These are phyloP conservation scores for Cynopterus sphinx DNA, from an alignment of 2,797 vertebrate species.

Conservation along the genomic window DNA sequence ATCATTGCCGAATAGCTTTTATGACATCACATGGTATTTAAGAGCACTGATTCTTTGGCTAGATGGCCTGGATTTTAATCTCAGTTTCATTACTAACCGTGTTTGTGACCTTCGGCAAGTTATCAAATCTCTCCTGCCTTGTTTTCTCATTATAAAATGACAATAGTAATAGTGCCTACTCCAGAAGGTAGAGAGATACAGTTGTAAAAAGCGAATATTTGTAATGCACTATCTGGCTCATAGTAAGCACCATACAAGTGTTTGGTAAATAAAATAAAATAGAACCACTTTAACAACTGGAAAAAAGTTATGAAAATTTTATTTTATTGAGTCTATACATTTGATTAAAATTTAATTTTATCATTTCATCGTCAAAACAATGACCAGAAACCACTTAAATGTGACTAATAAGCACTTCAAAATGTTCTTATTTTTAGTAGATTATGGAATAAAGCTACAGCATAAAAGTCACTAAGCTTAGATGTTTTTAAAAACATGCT, in stretches of 20 bases:
- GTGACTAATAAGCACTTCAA: slow-evolving; percentile 36
- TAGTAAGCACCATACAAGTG: not conserved
- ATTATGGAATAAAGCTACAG: slow-evolving; percentile 18
- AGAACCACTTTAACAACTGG: not conserved
- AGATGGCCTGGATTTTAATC: not conserved
- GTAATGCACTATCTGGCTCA: not conserved
- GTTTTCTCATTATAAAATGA: not conserved
- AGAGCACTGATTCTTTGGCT: not conserved
- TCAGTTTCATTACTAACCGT: not conserved
- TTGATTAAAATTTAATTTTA: slow-evolving; percentile 21
- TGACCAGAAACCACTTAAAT: not conserved
- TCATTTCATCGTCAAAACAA: slow-evolving; percentile 24
- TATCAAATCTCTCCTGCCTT: not conserved
- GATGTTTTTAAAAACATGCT: slow-evolving; percentile 39
- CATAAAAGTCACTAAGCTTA: slow-evolving; percentile 17
- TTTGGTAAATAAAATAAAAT: not conserved
- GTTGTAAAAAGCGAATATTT: not conserved
- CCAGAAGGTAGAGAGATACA: not conserved
- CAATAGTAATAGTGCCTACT: not conserved
- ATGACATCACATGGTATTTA: not conserved
- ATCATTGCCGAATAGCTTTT: not conserved
- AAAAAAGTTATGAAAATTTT: not conserved
- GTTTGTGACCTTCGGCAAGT: not conserved
- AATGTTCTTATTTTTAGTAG: slow-evolving; percentile 40
- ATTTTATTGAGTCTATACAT: not conserved